Evolutionary conservation across 2,797 vertebrate genomes (phyloP).

Genomic region (Diglossa cyanea): DNA sequence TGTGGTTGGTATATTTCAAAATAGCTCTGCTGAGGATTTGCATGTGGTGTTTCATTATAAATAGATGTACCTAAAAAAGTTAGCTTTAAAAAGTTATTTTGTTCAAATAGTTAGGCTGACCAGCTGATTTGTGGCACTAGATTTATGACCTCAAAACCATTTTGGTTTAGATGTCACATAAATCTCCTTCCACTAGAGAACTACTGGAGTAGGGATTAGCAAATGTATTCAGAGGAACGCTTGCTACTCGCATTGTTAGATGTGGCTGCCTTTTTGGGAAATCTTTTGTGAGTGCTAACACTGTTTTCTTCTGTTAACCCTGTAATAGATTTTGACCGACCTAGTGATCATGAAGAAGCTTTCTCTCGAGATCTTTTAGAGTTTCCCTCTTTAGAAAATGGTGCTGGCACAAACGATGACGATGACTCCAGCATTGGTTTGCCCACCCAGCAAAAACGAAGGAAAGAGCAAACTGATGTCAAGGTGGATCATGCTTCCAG

Average conservation of each 20-base stretch:
- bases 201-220: neutral
- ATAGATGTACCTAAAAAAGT: neutral
- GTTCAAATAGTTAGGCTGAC: neutral
- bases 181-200: neutral
- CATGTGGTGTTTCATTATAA: neutral
- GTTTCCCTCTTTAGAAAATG: conserved; percentile 92
- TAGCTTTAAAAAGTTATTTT: neutral
- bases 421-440: conserved; percentile 88
- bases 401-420: conserved; percentile 86
- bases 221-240: neutral
- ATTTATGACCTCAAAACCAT: neutral
- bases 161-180: neutral
- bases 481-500: conserved; percentile 11
- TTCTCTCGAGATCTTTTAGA: conserved; percentile 87
- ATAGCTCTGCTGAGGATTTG: neutral
- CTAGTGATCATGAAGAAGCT: conserved; percentile 84
- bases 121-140: neutral
- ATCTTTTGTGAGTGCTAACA: neutral
- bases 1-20: neutral
- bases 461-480: conserved; percentile 31
- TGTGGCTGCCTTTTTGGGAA: neutral
- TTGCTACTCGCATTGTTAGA: neutral
- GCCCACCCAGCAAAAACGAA: conserved; percentile 60
- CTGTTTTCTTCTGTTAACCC: neutral
- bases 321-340: conserved; percentile 87